These are phyloP conservation scores for Nothoprocta pentlandii DNA, from an alignment of 2,113 vertebrate genomes.

Conservation along the genomic window DNA sequence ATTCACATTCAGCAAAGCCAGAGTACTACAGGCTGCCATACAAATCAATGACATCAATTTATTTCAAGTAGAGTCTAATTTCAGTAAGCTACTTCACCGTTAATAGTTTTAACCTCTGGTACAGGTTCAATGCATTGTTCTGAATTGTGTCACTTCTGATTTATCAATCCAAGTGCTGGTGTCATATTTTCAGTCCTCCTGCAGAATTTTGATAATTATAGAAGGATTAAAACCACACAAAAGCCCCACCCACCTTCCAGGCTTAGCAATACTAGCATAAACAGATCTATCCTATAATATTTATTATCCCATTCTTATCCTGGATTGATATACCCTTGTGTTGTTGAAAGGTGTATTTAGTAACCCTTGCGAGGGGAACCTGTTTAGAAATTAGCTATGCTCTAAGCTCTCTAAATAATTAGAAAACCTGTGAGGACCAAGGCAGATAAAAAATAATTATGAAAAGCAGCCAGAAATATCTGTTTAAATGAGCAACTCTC, in stretches of 20 bases:
- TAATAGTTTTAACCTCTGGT: slow-evolving; percentile 76
- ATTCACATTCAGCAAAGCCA: slow-evolving; percentile 25
- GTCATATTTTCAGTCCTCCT: slow-evolving; percentile 31
- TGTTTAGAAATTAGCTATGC: not conserved
- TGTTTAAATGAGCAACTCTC: not conserved
- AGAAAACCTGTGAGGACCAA: not conserved
- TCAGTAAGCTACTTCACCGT: slow-evolving; percentile 64
- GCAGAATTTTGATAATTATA: slow-evolving; percentile 49
- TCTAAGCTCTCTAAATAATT: not conserved
- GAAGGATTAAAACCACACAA: not conserved
- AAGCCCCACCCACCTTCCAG: too few relatives aligned
- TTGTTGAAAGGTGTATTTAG: not conserved
- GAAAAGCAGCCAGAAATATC: not conserved
- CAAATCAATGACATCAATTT: slow-evolving; percentile 77
- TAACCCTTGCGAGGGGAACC: not conserved
- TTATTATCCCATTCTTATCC: not conserved
- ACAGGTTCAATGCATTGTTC: slow-evolving; percentile 62
- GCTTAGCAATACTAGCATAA: not conserved
- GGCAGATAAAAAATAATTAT: not conserved
- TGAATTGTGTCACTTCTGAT: slow-evolving; percentile 52
- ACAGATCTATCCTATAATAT: not conserved
- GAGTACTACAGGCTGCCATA: slow-evolving; percentile 64
- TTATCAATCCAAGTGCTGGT: slow-evolving; percentile 45
- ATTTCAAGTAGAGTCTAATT: slow-evolving; percentile 72
- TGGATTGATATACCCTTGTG: not conserved